Base-by-base conservation (phyloP, 2,888 invertebrate genomes). In the Calliopum simillimum region DNA sequence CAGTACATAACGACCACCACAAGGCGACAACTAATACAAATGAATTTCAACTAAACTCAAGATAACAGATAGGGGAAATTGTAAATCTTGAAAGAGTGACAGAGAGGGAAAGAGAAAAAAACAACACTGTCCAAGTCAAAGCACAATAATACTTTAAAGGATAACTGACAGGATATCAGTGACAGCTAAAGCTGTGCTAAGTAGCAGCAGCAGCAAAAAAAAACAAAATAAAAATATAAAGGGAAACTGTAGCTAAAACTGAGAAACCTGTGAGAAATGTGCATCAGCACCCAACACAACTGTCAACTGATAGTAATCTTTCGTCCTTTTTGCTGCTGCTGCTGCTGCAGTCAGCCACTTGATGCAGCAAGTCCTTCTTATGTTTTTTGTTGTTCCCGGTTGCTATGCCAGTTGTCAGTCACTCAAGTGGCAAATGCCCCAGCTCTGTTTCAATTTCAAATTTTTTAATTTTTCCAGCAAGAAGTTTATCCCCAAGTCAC, bases 381-480 rank as follows among this genome's bases (percentile, higher is more conserved):
- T 1, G 11, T 19, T 23, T 56, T 33, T 23, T 25, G 14, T 56
- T 25, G n/a, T 56, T 23, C 3, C 14, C 55, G n/a, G 1, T 56
- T 13, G 56, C 33, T 33, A 14, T 56, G 56, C 4, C 16, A 16
- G 59, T 53, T 55, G 65, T 55, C 44, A 65, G 53, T 65, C 65
- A n/a, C n/a, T n/a, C n/a, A 65, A 65, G 65, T 65, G 65, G 55
- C 64, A 14, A 44, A 53, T 55, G 55, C 55, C n/a, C n/a, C 53
- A 43, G 16, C 65, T 43, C 44, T 65, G 65, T 55, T 53, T 65
- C 44, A 55, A 65, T 23, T 55, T 43, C 44, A 43, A n/a, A 55
- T 55, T 43, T 41, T 44, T 16, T 19, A 16, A 3, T 12, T 41
- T 16, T 33, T 13, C 33, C 19, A 33, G 8, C 33, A 3, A 33